phyloP scores from a whole-genome alignment of 37 sponge, comb jelly and placozoan genomes.

The Cliona cf. orientalis region DNA sequence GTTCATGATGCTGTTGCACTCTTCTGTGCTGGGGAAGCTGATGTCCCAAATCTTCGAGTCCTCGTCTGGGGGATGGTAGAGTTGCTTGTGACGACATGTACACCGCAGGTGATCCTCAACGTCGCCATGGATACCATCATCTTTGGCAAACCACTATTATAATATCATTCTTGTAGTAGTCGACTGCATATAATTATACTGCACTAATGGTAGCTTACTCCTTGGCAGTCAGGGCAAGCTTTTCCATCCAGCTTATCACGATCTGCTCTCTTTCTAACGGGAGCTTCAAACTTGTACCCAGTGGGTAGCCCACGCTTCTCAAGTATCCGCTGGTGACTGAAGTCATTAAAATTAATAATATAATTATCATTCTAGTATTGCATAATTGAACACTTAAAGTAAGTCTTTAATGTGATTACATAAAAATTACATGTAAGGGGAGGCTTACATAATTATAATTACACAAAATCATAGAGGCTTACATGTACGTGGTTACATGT shows the following conservation, averaged over 20 bases:
- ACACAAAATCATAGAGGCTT: no score
- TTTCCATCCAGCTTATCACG: constrained; percentile 63
- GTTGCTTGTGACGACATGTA: constrained; percentile 67
- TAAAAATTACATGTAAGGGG: no score
- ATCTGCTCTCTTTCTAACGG: constrained; percentile 40
- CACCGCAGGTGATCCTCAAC: constrained; percentile 29
- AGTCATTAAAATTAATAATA: background rate
- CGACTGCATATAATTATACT: background rate
- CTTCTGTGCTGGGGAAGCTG: constrained; percentile 55
- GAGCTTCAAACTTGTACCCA: constrained; percentile 37
- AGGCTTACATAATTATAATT: no score
- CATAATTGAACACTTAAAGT: no score
- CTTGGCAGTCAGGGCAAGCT: constrained; percentile 59
- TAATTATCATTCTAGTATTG: background rate
- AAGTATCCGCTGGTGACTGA: constrained; percentile 11
- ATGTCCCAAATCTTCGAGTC: constrained; percentile 59
- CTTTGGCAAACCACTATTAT: constrained; percentile 53
- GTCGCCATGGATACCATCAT: constrained; percentile 28
- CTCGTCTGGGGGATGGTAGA: constrained; percentile 60
- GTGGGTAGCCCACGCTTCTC: constrained; percentile 46
- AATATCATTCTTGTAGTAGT: background rate
- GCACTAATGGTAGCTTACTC: constrained; percentile 16
- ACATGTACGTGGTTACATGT: no score
- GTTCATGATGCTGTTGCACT: constrained; percentile 23
- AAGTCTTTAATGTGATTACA: no score